Conservation (phyloP, 2,888 invertebrate genomes). For the Tiphia femorata region DNA sequence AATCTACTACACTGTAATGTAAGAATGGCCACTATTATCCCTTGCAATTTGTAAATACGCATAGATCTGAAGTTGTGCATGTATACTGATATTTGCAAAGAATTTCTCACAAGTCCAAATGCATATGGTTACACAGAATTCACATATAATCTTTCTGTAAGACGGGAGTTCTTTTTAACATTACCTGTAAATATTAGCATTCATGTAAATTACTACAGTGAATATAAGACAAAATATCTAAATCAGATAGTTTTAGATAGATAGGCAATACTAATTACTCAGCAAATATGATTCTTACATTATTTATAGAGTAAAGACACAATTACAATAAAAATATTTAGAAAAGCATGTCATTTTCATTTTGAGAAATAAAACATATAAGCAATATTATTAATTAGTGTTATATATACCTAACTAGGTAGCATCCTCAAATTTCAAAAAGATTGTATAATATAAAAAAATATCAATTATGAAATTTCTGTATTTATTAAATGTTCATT, state of each 20-base stretch:
- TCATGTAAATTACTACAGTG: slow-evolving; percentile 42
- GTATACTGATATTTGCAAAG: slow-evolving; percentile 26
- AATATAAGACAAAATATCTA: slow-evolving; percentile 24
- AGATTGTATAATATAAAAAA: not conserved
- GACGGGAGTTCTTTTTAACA: slow-evolving; percentile 18
- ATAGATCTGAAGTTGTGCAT: slow-evolving; percentile 22
- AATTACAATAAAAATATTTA: slow-evolving; percentile 16
- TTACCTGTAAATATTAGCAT: slow-evolving; percentile 44
- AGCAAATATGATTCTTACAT: slow-evolving; percentile 26
- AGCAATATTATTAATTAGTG: slow-evolving; percentile 3
- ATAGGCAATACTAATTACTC: slow-evolving; percentile 10
- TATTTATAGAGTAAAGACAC: slow-evolving; percentile 22
- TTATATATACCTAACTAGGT: not conserved
- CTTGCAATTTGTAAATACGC: slow-evolving; percentile 31
- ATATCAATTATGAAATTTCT: not conserved
- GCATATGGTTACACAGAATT: too few species aligned
- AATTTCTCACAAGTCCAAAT: too few species aligned
- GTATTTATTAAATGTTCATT: not conserved
- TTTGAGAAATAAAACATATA: slow-evolving; percentile 31
- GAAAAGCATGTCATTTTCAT: slow-evolving; percentile 27
- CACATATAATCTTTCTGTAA: too few species aligned
- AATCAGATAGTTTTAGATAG: not conserved
- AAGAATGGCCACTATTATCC: slow-evolving; percentile 13
- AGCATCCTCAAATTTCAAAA: too few species aligned
- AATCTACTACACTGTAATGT: slow-evolving; percentile 11